Conservation (phyloP, 1,140 invertebrate species). For the Scaptomyza pallida region DNA sequence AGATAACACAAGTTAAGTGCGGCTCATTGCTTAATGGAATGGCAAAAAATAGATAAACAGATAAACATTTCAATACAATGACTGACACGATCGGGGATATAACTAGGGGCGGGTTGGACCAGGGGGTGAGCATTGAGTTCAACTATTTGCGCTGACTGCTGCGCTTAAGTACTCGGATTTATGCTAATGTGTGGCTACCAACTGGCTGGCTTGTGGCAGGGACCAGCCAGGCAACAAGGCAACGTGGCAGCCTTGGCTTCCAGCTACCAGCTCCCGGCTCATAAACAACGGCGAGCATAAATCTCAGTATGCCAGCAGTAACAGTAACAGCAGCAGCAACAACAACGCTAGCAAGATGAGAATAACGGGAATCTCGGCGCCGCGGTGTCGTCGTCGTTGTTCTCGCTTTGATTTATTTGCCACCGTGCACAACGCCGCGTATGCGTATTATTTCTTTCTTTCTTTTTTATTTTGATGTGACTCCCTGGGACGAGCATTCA, state of each 20-base stretch:
- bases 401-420: slow-evolving; percentile 73
- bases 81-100: slow-evolving; percentile 12
- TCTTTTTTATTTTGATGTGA: slow-evolving; percentile 17
- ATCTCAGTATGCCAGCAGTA: slow-evolving; percentile 46
- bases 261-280: background rate
- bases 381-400: slow-evolving; percentile 52
- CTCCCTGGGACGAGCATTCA: background rate
- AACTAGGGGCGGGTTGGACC: too few relatives aligned
- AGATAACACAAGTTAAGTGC: background rate
- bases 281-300: slow-evolving; percentile 64
- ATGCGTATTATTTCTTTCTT: slow-evolving; percentile 59
- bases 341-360: slow-evolving; percentile 17
- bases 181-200: slow-evolving; percentile 57
- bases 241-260: too few relatives aligned
- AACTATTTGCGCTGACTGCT: slow-evolving; percentile 19
- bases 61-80: slow-evolving; percentile 24
- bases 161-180: slow-evolving; percentile 33
- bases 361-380: slow-evolving; percentile 36
- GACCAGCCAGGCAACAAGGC: too few relatives aligned
- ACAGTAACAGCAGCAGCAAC: background rate
- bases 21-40: slow-evolving; percentile 45
- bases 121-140: background rate
- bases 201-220: too few relatives aligned
- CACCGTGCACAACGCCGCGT: slow-evolving; percentile 69
- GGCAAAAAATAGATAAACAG: slow-evolving; percentile 24